These are phyloP conservation scores for Pseudochirops cupreus DNA, from an alignment of 2,797 vertebrate species.

Conservation along the genomic window DNA sequence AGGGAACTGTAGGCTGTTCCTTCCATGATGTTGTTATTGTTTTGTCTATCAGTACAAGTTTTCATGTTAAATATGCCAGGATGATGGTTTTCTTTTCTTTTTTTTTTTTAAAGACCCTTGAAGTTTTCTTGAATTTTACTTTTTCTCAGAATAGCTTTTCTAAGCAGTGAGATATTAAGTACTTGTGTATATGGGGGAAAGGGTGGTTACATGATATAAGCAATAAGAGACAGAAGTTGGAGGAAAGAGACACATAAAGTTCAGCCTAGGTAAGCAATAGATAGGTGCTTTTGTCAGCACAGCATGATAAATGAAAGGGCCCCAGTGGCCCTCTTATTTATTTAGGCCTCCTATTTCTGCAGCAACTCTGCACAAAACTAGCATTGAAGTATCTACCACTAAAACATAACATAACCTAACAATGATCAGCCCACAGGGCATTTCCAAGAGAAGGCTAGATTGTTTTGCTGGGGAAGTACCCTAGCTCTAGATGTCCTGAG, in stretches of 20 bases:
- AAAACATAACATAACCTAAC: conserved; percentile 94
- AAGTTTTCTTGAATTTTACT: conserved; percentile 18
- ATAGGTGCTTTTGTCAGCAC: conserved; percentile 83
- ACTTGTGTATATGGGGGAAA: conserved; percentile 59
- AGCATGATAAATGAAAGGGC: conserved; percentile 91
- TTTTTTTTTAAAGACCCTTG: not conserved
- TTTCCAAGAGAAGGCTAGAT: conserved; percentile 91
- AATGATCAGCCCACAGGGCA: conserved; percentile 91
- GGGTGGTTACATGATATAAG: not conserved
- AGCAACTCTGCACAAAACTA: conserved; percentile 90
- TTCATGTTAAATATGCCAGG: conserved; percentile 27
- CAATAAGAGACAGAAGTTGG: conserved; percentile 36
- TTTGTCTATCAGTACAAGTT: not conserved
- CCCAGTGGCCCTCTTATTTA: conserved; percentile 89
- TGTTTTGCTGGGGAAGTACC: conserved; percentile 88
- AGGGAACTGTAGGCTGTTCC: fast-evolving
- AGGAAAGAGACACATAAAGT: conserved; percentile 35
- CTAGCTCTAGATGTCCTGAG: conserved; percentile 86
- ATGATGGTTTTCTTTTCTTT: not conserved
- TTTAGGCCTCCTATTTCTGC: conserved; percentile 93
- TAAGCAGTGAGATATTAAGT: conserved; percentile 56
- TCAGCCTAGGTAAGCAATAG: conserved; percentile 63
- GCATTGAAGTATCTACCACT: conserved; percentile 90
- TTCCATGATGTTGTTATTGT: fast-evolving
- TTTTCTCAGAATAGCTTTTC: conserved; percentile 60